Conservation (phyloP, 1,140 invertebrate genomes). For the Drosophila ohnishii region DNA sequence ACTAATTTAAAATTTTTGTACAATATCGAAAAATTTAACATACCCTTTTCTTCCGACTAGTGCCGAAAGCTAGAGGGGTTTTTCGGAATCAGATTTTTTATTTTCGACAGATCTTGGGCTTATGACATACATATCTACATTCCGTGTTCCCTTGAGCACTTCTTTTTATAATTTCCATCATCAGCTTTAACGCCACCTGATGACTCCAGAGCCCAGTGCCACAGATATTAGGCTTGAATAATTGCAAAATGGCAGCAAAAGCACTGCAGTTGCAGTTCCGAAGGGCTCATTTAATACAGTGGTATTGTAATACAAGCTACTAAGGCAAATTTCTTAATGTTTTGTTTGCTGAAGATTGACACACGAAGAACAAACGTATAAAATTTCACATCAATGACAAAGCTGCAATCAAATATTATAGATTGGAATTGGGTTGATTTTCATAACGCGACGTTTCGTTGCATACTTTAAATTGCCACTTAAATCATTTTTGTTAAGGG, state of each 20-base stretch:
- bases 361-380: no score
- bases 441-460: no score
- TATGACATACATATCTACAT: constrained; percentile 4
- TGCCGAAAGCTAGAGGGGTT: neutral
- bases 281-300: constrained; percentile 3
- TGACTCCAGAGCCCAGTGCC: constrained; percentile 11
- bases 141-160: neutral
- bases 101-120: constrained; percentile 42
- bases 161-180: constrained; percentile 6
- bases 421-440: no score
- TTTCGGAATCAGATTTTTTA: constrained; percentile 64
- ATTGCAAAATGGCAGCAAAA: constrained; percentile 38
- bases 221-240: constrained; percentile 48
- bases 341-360: neutral
- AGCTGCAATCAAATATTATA: no score
- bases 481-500: no score
- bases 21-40: no score
- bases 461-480: no score
- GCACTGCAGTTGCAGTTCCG: neutral
- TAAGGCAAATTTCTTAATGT: neutral
- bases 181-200: constrained; percentile 20
- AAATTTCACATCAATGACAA: no score
- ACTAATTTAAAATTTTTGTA: no score
- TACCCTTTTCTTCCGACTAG: no score
- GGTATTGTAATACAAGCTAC: neutral